Base-by-base conservation (phyloP, 2,797 vertebrate genomes). In the Enteromius radiatus region DNA sequence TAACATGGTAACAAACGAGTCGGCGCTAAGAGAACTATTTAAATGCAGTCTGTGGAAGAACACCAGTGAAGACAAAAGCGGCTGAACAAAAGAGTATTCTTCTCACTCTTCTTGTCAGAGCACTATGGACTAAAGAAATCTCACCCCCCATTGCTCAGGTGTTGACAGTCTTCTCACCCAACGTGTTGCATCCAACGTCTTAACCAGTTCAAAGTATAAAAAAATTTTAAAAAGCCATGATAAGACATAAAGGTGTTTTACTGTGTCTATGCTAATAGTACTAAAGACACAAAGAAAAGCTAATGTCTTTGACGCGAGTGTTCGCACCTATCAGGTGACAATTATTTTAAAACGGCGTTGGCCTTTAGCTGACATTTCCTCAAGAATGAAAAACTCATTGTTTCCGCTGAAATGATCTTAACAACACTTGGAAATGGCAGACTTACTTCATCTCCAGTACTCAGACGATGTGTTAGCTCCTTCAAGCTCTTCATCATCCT, bases 401-500 rank as follows among this genome's bases (percentile, higher is more conserved):
- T 82, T 82, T 56, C 19, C 5, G 12, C 28, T 31, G 17, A 71
- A 71, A 80, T 52, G 1, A 45, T 45, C 7, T 5, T 15, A 6
- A 5, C n/a, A 49, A 54, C 45, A 74, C n/a, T 52, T 82, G 36
- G 15, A 4, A 70, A 86, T 4, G 11, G 3, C 70, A 76, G 84
- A 89, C 96, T 87, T 82, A 99, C 98, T 96, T 98, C 96, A 59
- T 98, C 97, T 3, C 95, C 94, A 5, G 88, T 93, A 89, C 95
- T 90, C 80, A 99, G 93, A 45, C 94, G 93, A 80, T 97, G 96
- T 10, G 96, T 96, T 88, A 98, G 86, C 64, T 98, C 96, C 90
- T 97, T 98, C 81, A 99, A 92, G 85, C 96, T 97, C 69, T 95
- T 95, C 96, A 98, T 98, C 96, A 96, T 97, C 85, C 96, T 92